A percentile compares a stretch with the other conserved stretches of the same genome.
These are phyloP conservation scores for Dicentrarchus labrax DNA, from an alignment of 2,113 vertebrate genomes.

Conservation along the genomic window DNA sequence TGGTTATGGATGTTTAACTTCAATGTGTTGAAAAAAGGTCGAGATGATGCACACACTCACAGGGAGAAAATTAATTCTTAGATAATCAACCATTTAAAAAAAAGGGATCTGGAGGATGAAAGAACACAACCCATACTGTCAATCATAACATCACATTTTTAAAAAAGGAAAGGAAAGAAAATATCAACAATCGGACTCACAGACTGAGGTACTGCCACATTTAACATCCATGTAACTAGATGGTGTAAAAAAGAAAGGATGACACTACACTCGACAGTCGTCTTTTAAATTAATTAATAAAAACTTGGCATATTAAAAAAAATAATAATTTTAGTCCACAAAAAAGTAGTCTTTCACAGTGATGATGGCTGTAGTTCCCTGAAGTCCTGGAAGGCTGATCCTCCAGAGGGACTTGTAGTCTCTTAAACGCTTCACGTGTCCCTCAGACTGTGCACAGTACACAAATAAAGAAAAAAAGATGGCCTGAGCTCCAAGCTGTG, in stretches of 20 bases:
- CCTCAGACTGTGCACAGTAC: slow-evolving; percentile 1
- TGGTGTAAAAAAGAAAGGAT: background rate
- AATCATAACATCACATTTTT: no score
- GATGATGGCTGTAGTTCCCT: slow-evolving; percentile 56
- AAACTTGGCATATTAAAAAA: slow-evolving; percentile 40
- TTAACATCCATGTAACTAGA: background rate
- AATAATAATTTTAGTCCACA: slow-evolving; percentile 32
- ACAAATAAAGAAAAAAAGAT: background rate
- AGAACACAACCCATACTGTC: no score
- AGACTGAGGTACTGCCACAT: background rate
- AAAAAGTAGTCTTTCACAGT: slow-evolving; percentile 57
- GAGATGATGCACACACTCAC: background rate
- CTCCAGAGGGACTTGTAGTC: slow-evolving; percentile 16
- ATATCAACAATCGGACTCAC: background rate
- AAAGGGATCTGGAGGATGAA: no score
- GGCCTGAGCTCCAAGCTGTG: slow-evolving; percentile 10
- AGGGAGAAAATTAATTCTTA: no score
- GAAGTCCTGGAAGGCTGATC: slow-evolving; percentile 1
- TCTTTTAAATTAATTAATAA: slow-evolving; percentile 65
- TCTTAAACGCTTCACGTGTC: background rate
- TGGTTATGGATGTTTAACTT: no score
- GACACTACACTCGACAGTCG: background rate
- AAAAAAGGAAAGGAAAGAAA: background rate
- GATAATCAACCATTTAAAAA: no score
- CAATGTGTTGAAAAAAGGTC: background rate